Evolutionary conservation across 2,113 vertebrate species (phyloP).

Genomic region (Campylorhamphus procurvoides): DNA sequence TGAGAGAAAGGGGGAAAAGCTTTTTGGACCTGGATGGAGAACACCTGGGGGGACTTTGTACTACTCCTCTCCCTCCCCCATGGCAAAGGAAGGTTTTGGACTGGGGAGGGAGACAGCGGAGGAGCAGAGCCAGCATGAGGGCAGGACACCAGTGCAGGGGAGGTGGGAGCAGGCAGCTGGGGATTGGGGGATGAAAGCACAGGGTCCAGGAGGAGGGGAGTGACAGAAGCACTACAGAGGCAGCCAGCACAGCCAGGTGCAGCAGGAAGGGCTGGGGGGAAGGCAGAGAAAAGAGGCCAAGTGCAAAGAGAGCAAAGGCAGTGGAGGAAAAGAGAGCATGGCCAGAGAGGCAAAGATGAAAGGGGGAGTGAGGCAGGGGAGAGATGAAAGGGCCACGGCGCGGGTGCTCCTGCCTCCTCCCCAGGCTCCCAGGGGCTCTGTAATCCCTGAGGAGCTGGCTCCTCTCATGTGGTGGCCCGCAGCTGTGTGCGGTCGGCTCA

Average conservation of each 20-base stretch:
- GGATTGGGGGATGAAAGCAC: conserved; percentile 6
- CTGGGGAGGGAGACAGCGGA: background rate
- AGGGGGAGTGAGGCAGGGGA: conserved; percentile 55
- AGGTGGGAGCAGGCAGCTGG: background rate
- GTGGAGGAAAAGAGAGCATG: conserved; percentile 10
- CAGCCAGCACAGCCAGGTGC: conserved; percentile 60
- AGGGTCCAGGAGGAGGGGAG: background rate
- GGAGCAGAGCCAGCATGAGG: background rate
- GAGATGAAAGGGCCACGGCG: conserved; percentile 51
- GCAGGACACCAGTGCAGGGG: background rate
- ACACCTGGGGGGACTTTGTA: background rate
- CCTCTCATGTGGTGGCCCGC: conserved; percentile 80
- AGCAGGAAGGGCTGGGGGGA: conserved; percentile 5
- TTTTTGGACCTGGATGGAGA: background rate
- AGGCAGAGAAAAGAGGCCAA: conserved; percentile 57
- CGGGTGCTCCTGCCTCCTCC: conserved; percentile 63
- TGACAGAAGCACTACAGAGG: background rate
- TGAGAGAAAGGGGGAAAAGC: background rate
- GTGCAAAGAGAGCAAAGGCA: conserved; percentile 65
- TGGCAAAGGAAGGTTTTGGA: background rate
- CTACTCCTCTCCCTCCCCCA: background rate
- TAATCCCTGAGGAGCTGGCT: conserved; percentile 63
- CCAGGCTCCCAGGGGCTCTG: conserved; percentile 53
- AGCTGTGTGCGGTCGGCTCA: conserved; percentile 81
- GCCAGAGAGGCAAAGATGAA: conserved; percentile 64